These are phyloP conservation scores for Hapalemur alaotrensis DNA, from an alignment of 2,797 vertebrate genomes.

Conservation along the genomic window DNA sequence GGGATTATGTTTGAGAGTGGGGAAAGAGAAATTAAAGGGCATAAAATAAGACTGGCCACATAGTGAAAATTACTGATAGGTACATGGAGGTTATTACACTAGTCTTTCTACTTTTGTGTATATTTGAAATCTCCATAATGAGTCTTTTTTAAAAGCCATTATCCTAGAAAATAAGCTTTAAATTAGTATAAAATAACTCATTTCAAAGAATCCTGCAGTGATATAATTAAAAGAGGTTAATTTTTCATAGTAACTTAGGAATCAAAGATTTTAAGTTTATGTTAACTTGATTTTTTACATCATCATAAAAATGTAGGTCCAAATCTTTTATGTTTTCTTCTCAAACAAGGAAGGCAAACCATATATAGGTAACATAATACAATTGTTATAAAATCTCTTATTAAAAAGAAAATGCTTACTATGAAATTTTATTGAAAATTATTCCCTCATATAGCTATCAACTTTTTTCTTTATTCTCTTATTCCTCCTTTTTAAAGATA, in stretches of 20 bases:
- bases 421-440: not conserved
- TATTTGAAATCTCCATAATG: not conserved
- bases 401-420: not conserved
- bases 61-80: not conserved
- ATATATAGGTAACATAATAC: not conserved
- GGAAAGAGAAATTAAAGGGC: not conserved
- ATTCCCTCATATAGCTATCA: not conserved
- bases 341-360: not conserved
- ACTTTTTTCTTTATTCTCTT: not conserved
- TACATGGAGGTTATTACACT: not conserved
- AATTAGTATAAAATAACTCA: conserved; percentile 25
- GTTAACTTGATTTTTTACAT: conserved; percentile 16
- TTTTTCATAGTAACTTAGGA: not conserved
- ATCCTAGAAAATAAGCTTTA: conserved; percentile 8
- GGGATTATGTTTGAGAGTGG: not conserved
- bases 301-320: not conserved
- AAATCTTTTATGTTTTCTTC: not conserved
- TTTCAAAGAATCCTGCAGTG: conserved; percentile 1
- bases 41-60: not conserved
- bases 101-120: not conserved
- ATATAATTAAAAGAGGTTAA: not conserved
- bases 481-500: not conserved
- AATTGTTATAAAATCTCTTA: not conserved
- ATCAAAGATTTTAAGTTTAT: not conserved
- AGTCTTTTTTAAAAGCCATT: not conserved